Evolutionary conservation across 2,113 vertebrate species (phyloP).

Genomic region (Naja naja): DNA sequence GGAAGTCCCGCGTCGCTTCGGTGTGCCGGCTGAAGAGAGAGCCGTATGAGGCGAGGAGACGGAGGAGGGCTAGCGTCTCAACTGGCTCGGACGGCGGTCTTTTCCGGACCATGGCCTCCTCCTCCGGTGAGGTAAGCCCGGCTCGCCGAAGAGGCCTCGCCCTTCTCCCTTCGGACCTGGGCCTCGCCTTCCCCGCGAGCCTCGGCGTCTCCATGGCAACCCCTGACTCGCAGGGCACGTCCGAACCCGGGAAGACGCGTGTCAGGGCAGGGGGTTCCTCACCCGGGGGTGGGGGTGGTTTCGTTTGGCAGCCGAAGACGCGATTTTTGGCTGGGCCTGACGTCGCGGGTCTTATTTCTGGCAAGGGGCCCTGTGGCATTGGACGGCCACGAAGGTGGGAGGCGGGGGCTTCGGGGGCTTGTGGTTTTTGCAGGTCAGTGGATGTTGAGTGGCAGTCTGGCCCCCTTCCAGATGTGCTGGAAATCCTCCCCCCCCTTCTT

Average conservation of each 20-base stretch:
- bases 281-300: accelerated
- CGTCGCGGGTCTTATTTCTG: background rate
- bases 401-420: background rate
- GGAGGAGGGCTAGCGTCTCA: background rate
- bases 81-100: background rate
- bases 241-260: background rate
- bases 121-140: conserved; percentile 45
- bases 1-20: conserved; percentile 34
- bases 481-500: accelerated
- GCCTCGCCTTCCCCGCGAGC: background rate
- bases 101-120: conserved; percentile 43
- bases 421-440: background rate
- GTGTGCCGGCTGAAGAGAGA: conserved; percentile 33
- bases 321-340: background rate
- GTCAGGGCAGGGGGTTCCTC: background rate
- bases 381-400: background rate
- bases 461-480: background rate
- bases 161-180: accelerated
- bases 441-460: background rate
- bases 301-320: background rate
- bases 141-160: background rate
- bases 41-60: background rate
- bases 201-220: background rate
- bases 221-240: background rate
- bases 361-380: background rate